Percentiles rank a stretch among this genome's conserved stretches.
Conservation (phyloP, 1,140 invertebrate genomes). For the Drusus annulatus region DNA sequence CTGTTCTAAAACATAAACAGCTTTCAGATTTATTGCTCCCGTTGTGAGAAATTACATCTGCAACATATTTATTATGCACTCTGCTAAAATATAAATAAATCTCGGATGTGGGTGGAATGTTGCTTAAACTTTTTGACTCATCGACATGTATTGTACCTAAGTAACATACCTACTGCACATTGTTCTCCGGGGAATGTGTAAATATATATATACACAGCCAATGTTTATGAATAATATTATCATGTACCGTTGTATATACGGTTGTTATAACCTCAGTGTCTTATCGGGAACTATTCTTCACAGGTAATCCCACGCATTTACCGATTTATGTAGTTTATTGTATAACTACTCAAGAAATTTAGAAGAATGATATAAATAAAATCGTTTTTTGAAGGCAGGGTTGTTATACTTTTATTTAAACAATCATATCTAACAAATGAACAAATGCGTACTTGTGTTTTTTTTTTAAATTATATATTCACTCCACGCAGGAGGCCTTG, state of each 20-base stretch:
- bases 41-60: not conserved
- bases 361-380: not conserved
- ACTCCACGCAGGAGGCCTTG: no score
- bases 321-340: not conserved
- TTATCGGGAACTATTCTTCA: no score
- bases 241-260: no score
- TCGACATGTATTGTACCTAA: not conserved
- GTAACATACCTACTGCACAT: no score
- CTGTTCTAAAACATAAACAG: no score
- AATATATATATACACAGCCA: not conserved
- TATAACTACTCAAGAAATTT: not conserved
- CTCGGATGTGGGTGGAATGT: not conserved
- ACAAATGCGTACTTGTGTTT: no score
- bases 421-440: no score
- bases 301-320: no score
- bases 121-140: not conserved
- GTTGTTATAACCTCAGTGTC: no score
- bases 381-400: not conserved
- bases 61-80: not conserved
- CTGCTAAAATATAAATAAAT: constrained; percentile 2
- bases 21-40: not conserved
- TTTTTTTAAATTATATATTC: no score
- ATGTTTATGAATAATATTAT: constrained; percentile 8
- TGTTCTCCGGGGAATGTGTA: not conserved
- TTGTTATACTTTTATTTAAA: not conserved